Evolutionary conservation across 2,888 invertebrate genomes (phyloP).

Genomic region (Luffia ferchaultella): DNA sequence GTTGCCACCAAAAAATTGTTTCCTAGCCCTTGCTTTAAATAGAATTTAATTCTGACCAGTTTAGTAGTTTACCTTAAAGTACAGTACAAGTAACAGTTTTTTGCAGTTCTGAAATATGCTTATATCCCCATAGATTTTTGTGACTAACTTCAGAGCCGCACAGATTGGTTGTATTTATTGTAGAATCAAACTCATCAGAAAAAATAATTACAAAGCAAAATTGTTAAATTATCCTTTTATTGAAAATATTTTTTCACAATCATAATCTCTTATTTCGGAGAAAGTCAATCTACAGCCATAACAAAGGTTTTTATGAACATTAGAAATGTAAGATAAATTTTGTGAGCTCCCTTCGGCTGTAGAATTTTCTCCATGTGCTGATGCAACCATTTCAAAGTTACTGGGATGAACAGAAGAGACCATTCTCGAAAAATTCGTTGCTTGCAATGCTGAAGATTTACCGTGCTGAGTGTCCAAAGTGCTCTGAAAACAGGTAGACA

Average conservation of each 20-base stretch:
- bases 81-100: too few species aligned
- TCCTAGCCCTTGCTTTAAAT: too few species aligned
- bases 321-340: background rate
- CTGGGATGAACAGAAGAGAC: constrained; percentile 27
- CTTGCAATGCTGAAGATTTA: constrained; percentile 65
- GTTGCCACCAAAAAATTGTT: too few species aligned
- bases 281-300: constrained; percentile 5
- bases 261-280: background rate
- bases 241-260: background rate
- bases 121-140: too few species aligned
- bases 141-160: too few species aligned
- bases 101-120: too few species aligned
- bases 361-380: too few species aligned
- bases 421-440: constrained; percentile 66
- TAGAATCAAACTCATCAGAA: too few species aligned
- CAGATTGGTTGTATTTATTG: too few species aligned
- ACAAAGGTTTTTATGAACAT: background rate
- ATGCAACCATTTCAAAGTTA: constrained; percentile 8
- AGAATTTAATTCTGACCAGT: too few species aligned
- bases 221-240: background rate
- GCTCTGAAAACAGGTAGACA: constrained; percentile 67
- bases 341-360: background rate
- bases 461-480: constrained; percentile 35
- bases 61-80: too few species aligned
- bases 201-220: too few species aligned